Evolutionary conservation across 2,113 vertebrate genomes (phyloP).

Genomic region (Nesogale talazaci): DNA sequence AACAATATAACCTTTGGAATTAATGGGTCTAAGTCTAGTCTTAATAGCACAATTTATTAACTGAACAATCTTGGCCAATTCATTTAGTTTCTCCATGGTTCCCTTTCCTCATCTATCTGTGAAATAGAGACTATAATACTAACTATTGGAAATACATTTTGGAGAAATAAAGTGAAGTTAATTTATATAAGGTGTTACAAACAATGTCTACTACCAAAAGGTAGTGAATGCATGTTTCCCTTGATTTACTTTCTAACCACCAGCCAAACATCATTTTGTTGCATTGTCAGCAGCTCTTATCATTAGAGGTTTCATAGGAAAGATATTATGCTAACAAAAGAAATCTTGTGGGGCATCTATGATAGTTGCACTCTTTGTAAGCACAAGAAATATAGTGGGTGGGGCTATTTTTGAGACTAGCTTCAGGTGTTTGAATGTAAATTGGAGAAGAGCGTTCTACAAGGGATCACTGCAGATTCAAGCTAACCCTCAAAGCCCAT

Average conservation of each 20-base stretch:
- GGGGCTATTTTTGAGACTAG: fast-evolving
- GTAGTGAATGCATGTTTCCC: background rate
- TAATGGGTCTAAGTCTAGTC: background rate
- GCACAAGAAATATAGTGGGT: background rate
- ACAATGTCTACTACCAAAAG: background rate
- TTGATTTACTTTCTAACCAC: background rate
- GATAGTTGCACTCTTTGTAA: background rate
- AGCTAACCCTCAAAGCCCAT: background rate
- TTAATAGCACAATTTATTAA: background rate
- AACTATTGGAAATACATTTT: background rate
- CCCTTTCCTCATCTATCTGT: background rate
- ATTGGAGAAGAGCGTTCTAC: background rate
- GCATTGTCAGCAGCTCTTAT: background rate
- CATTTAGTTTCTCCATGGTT: background rate
- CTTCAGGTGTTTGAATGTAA: background rate
- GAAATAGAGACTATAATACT: background rate
- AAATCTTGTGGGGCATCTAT: background rate
- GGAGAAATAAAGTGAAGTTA: background rate
- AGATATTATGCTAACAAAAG: background rate
- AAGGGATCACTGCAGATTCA: no score
- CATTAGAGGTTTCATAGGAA: background rate
- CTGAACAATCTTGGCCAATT: background rate
- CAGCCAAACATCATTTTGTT: background rate
- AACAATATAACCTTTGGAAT: background rate
- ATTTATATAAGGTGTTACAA: background rate